Conservation (phyloP, 2,888 invertebrate genomes). For the Epinotia bilunana region DNA sequence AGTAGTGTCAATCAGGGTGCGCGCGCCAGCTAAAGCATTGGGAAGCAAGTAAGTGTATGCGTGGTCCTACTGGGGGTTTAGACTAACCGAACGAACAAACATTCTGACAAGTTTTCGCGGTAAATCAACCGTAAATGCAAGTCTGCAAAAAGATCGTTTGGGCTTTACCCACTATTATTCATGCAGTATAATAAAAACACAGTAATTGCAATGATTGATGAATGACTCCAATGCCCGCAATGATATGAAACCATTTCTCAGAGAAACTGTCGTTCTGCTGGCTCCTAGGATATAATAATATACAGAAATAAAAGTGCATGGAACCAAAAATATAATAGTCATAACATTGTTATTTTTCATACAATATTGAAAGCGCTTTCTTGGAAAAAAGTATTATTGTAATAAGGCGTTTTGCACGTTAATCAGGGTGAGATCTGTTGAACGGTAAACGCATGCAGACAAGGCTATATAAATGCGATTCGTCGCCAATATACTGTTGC, state of each 20-base stretch:
- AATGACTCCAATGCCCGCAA: too few relatives aligned
- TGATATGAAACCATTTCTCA: too few relatives aligned
- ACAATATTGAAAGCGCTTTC: background rate
- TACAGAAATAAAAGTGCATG: too few relatives aligned
- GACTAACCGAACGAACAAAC: too few relatives aligned
- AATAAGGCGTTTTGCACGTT: constrained; percentile 27
- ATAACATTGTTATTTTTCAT: constrained; percentile 6
- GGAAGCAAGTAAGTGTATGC: too few relatives aligned
- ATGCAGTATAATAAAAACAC: too few relatives aligned
- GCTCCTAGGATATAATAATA: background rate
- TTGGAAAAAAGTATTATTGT: constrained; percentile 3
- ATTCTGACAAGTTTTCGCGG: too few relatives aligned
- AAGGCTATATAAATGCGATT: constrained; percentile 45
- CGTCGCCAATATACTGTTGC: constrained; percentile 44
- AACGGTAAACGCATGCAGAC: constrained; percentile 44
- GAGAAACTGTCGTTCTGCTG: background rate
- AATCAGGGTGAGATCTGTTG: constrained; percentile 40
- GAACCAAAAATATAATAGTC: too few relatives aligned
- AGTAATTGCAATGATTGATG: too few relatives aligned
- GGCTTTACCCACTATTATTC: background rate
- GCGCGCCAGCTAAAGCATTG: too few relatives aligned
- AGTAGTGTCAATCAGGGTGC: background rate
- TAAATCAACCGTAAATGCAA: background rate
- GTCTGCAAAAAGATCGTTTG: background rate
- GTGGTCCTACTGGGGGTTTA: too few relatives aligned